A percentile compares a stretch with the other conserved stretches of the same genome.
Evolutionary conservation across 2,888 invertebrate species (phyloP).

Genomic region (Heliconius erato): DNA sequence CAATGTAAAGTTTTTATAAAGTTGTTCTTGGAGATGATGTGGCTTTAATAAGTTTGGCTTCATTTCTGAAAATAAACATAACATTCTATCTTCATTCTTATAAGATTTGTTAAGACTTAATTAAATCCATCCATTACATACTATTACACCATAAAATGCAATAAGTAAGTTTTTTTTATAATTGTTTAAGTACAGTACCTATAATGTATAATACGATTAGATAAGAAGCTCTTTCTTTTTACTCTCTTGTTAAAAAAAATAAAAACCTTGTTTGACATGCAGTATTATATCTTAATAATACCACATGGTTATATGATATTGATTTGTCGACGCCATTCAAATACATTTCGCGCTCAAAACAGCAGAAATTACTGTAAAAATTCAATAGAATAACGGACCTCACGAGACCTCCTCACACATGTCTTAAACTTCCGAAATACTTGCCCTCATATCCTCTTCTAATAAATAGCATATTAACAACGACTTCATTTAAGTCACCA

Average conservation of each 20-base stretch:
- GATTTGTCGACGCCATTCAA: conserved; percentile 73
- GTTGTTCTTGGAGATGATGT: conserved; percentile 69
- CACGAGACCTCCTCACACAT: not conserved
- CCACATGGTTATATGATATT: conserved; percentile 69
- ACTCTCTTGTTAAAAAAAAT: too few relatives aligned
- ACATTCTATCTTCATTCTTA: not conserved
- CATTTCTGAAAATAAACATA: conserved; percentile 75
- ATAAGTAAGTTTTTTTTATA: not conserved
- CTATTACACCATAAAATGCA: conserved; percentile 2
- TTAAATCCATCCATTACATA: conserved; percentile 7
- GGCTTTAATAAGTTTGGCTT: conserved; percentile 72
- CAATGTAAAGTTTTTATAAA: conserved; percentile 75
- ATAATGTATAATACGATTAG: not conserved
- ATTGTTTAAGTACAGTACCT: too few relatives aligned
- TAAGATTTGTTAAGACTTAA: conserved; percentile 13
- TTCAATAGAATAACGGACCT: not conserved
- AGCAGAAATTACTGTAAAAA: not conserved
- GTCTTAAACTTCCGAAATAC: not conserved
- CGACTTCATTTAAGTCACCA: conserved; percentile 23
- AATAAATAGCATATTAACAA: conserved; percentile 40
- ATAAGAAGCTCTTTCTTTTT: not conserved
- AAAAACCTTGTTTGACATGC: not conserved
- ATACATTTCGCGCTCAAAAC: conserved; percentile 61
- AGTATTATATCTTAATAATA: conserved; percentile 21
- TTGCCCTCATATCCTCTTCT: conserved; percentile 13